These are phyloP conservation scores for Melinopterus prodromus DNA, from an alignment of 2,888 invertebrate genomes.

Conservation along the genomic window DNA sequence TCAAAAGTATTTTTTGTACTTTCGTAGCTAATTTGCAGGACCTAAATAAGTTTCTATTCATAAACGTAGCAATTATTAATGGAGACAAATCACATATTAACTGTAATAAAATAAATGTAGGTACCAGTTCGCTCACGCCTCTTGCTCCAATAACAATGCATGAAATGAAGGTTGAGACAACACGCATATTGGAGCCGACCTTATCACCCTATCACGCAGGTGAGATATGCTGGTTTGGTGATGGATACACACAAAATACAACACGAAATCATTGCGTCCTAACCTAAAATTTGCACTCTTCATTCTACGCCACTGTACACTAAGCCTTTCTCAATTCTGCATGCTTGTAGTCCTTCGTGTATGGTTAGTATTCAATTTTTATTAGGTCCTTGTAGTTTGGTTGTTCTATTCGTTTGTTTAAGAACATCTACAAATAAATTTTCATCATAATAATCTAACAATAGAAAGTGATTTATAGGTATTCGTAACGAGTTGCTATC, in stretches of 20 bases:
- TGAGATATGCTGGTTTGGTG: slow-evolving; percentile 56
- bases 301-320: slow-evolving; percentile 51
- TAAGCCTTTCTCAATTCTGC: background rate
- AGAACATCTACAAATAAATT: background rate
- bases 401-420: background rate
- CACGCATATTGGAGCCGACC: slow-evolving; percentile 69
- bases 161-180: slow-evolving; percentile 75
- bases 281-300: slow-evolving; percentile 5
- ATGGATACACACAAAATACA: slow-evolving; percentile 22
- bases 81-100: background rate
- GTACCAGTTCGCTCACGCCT: slow-evolving; percentile 73
- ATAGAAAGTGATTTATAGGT: background rate
- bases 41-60: background rate
- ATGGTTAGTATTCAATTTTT: background rate
- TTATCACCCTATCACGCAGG: slow-evolving; percentile 77
- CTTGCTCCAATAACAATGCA: slow-evolving; percentile 79
- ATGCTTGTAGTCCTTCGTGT: background rate
- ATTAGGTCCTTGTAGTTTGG: background rate
- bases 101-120: slow-evolving; percentile 51
- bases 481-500: background rate
- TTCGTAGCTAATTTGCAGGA: slow-evolving; percentile 30
- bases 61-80: background rate
- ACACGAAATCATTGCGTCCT: slow-evolving; percentile 6
- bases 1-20: background rate
- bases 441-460: background rate